Percentiles rank a stretch among this genome's conserved stretches.
Conservation (phyloP, 2,888 invertebrate species). For the Clostera curtula region DNA sequence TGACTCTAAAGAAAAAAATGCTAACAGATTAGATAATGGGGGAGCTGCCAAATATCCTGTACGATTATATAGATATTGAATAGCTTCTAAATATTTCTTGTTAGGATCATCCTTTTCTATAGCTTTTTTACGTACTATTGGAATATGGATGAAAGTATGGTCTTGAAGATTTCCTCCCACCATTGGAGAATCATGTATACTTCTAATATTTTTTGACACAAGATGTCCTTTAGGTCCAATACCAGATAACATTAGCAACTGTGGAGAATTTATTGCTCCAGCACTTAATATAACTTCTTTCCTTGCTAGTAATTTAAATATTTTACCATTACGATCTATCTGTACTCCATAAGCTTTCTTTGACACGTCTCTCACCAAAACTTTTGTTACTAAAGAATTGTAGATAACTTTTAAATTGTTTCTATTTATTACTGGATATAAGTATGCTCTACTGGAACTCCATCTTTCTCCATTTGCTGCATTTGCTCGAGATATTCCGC, state of each 20-base stretch:
- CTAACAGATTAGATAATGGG: too few species aligned
- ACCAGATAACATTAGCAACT: slow-evolving; percentile 65
- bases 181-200: slow-evolving; percentile 44
- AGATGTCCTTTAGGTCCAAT: slow-evolving; percentile 55
- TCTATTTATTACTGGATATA: slow-evolving; percentile 34
- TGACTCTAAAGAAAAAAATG: too few species aligned
- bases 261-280: slow-evolving; percentile 60
- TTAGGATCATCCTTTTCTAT: slow-evolving; percentile 20
- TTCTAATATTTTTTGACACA: slow-evolving; percentile 35
- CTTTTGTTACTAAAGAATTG: slow-evolving; percentile 49
- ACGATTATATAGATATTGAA: too few species aligned
- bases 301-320: slow-evolving; percentile 24
- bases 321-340: slow-evolving; percentile 27
- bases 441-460: slow-evolving; percentile 76
- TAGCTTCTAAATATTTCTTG: too few species aligned
- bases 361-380: slow-evolving; percentile 59
- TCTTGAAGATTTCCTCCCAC: slow-evolving; percentile 71
- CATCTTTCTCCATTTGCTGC: slow-evolving; percentile 58
- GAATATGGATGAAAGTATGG: slow-evolving; percentile 49
- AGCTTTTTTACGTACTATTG: slow-evolving; percentile 39
- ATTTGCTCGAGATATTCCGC: slow-evolving; percentile 58
- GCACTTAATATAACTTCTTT: slow-evolving; percentile 62
- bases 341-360: slow-evolving; percentile 53
- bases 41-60: too few species aligned
- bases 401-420: slow-evolving; percentile 22